These are phyloP conservation scores for Rhodinocichla rosea DNA, from an alignment of 2,113 vertebrate species.

Conservation along the genomic window DNA sequence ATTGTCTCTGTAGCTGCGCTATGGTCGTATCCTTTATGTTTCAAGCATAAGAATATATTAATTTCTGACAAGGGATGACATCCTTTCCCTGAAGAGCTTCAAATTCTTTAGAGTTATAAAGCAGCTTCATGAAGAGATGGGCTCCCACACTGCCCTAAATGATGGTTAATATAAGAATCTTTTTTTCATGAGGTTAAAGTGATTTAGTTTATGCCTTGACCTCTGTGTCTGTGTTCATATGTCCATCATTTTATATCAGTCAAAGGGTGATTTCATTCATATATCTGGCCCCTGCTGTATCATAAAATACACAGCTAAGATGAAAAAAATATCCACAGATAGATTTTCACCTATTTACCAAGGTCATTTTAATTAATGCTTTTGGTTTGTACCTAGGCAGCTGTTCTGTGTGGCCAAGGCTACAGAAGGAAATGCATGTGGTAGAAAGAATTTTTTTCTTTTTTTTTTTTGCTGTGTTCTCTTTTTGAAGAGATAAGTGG, in stretches of 20 bases:
- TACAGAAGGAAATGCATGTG: not conserved
- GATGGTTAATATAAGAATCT: not conserved
- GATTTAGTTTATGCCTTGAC: not conserved
- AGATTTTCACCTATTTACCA: not conserved
- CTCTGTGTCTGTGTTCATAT: not conserved
- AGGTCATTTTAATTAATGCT: not conserved
- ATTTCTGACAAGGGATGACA: not conserved
- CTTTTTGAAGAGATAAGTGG: conserved; percentile 48
- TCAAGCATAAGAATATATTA: not conserved
- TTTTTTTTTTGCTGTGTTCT: conserved; percentile 24
- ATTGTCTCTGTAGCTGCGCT: not conserved
- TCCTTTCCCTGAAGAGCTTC: not conserved
- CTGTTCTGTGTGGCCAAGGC: not conserved
- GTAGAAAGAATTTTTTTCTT: not conserved
- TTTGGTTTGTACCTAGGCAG: not conserved
- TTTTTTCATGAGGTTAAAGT: not conserved
- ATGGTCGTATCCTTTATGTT: not conserved
- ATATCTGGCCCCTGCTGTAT: not conserved
- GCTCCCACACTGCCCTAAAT: not conserved
- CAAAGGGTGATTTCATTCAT: not conserved
- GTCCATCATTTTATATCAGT: not conserved
- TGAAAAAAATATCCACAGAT: not conserved
- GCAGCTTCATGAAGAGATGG: not conserved
- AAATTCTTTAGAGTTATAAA: not conserved
- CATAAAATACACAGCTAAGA: not conserved